These are phyloP conservation scores for Chymomyza costata DNA, from an alignment of 1,140 invertebrate species.

Conservation along the genomic window DNA sequence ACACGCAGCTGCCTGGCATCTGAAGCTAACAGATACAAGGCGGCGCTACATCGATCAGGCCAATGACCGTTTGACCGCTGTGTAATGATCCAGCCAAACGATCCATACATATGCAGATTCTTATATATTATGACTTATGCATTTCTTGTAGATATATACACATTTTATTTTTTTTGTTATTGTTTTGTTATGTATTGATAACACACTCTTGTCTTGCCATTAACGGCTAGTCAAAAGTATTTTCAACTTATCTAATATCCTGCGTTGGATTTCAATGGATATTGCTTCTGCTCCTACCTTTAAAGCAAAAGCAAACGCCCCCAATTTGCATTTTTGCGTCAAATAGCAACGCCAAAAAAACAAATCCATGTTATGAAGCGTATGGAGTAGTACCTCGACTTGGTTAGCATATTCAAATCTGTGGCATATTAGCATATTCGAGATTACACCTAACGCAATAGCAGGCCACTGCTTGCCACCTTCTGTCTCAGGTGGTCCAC, in stretches of 20 bases:
- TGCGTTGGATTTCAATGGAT: conserved; percentile 42
- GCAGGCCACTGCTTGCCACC: neutral
- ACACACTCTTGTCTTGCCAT: no score
- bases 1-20: conserved; percentile 34
- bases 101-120: conserved; percentile 44
- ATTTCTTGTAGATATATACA: no score
- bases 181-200: no score
- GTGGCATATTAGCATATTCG: conserved; percentile 51
- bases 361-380: conserved; percentile 47
- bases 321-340: conserved; percentile 53
- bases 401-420: conserved; percentile 56
- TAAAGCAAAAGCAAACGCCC: conserved; percentile 2
- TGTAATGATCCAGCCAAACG: conserved; percentile 48
- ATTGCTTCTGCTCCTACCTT: conserved; percentile 7
- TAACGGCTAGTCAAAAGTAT: conserved; percentile 43
- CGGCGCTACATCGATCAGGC: conserved; percentile 39
- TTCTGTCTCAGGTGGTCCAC: neutral
- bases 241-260: conserved; percentile 55
- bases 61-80: conserved; percentile 73
- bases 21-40: conserved; percentile 24
- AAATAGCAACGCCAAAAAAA: no score
- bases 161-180: no score
- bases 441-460: no score
- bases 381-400: conserved; percentile 5
- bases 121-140: conserved; percentile 38